Percentiles rank a stretch among this genome's conserved stretches.
phyloP scores from a whole-genome alignment of 2,888 invertebrate genomes.

The Eilema caniola region DNA sequence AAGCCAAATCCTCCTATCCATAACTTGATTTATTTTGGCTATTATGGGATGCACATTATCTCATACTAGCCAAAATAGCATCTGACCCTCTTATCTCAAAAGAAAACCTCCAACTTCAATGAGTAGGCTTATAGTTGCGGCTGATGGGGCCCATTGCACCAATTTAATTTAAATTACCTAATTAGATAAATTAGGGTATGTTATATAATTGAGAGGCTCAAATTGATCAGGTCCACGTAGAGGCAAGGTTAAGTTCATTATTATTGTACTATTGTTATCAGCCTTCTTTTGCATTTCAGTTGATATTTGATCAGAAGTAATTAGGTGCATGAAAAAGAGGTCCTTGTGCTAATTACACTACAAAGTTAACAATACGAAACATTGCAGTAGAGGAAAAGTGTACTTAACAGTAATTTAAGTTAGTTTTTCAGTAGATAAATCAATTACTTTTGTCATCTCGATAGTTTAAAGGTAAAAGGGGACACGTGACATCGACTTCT shows the following conservation, averaged over 20 bases:
- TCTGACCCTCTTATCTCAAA: not conserved
- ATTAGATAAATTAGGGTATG: not conserved
- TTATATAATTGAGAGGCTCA: not conserved
- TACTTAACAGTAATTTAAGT: not conserved
- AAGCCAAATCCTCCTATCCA: too few species aligned
- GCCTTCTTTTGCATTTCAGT: not conserved
- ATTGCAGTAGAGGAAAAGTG: not conserved
- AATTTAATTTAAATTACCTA: not conserved
- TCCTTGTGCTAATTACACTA: not conserved
- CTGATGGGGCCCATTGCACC: not conserved
- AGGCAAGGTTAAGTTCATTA: not conserved
- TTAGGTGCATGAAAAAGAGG: not conserved
- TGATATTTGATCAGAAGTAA: not conserved
- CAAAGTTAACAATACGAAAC: not conserved
- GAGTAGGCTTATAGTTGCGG: not conserved
- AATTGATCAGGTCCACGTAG: not conserved
- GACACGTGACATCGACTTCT: too few species aligned
- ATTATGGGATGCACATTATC: too few species aligned
- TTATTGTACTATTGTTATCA: not conserved
- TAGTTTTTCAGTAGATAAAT: not conserved
- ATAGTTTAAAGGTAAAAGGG: not conserved
- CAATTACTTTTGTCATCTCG: not conserved
- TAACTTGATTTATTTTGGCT: not conserved
- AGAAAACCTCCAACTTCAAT: not conserved
- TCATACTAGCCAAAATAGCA: too few species aligned